Conservation (phyloP, 2,113 vertebrate species). For the Cepphus grylle region DNA sequence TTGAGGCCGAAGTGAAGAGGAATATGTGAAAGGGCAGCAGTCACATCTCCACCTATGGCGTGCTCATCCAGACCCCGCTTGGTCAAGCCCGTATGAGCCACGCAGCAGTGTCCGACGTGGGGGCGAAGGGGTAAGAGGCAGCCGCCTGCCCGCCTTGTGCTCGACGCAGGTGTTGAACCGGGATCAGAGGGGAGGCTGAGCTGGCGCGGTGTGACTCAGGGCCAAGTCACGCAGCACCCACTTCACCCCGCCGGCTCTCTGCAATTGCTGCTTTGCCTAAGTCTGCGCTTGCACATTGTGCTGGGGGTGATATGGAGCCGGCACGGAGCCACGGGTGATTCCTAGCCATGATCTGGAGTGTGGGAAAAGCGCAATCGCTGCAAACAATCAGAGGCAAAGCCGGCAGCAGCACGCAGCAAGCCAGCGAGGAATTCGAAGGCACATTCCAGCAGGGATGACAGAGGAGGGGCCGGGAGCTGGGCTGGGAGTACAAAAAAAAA, state of each 20-base stretch:
- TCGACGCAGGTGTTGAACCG: neutral
- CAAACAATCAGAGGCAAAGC: slow-evolving; percentile 51
- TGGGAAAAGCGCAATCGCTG: slow-evolving; percentile 64
- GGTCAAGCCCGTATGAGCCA: neutral
- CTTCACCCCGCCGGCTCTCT: neutral
- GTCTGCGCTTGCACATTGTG: neutral
- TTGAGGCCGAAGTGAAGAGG: rapidly evolving
- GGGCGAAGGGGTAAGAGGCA: neutral
- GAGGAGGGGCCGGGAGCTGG: slow-evolving; percentile 30
- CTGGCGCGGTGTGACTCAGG: slow-evolving; percentile 17
- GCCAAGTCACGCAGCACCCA: neutral
- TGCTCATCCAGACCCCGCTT: neutral
- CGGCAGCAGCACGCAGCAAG: slow-evolving; percentile 57
- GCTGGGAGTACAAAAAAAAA: neutral
- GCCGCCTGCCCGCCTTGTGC: neutral
- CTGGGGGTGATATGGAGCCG: slow-evolving; percentile 1
- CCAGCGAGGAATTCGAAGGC: slow-evolving; percentile 39
- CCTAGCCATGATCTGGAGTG: slow-evolving; percentile 41
- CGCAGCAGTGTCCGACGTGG: rapidly evolving
- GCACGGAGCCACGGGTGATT: slow-evolving; percentile 37
- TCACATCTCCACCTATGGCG: rapidly evolving
- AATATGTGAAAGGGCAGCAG: neutral
- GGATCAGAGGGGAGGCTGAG: neutral
- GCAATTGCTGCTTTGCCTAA: neutral
- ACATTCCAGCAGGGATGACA: slow-evolving; percentile 51